Evolutionary conservation across 2,888 invertebrate genomes (phyloP), one percentile per base, ranked within the genome.

Genomic region (Acanthosepion esculentum): DNA sequence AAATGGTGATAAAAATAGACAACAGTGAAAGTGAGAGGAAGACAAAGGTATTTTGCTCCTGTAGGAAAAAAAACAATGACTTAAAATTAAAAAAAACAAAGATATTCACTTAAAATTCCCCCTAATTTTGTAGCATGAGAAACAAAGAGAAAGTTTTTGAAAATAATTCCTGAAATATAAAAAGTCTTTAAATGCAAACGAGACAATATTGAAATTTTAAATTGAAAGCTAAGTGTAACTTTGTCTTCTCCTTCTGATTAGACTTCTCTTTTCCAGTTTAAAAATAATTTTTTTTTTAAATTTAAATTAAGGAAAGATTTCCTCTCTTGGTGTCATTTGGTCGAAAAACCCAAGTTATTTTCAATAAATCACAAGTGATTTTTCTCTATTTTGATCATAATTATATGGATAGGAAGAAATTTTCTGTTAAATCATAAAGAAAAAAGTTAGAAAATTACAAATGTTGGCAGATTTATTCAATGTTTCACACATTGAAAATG

Each of bases 181-280:
- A 41, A 78, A 78, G 33, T 78, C n/a, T 29, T 78, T 78, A n/a
- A n/a, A 78, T 78, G 18, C n/a, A n/a, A 78, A 78, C 78, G n/a
- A 33, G 78, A 78, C 78, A 33, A n/a, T 23, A 78, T 78, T 78
- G n/a, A 78, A 78, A 78, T 33, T 78, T 78, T 78, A 78, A 78
- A 78, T 78, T 78, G 78, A n/a, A 78, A 78, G 78, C 78, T 78
- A 78, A 78, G n/a, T 78, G n/a, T n/a, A n/a, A 78, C 78, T 78
- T 78, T 78, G 78, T 78, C 78, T 78, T 78, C n/a, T 33, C 78
- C 33, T 12, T n/a, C n/a, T 78, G 78, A 78, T 78, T 78, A 78
- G n/a, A 78, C 78, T 18, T 78, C 15, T 78, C 78, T 78, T 78
- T 10, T 78, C 78, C 15, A 33, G 78, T 78, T 78, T 78, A n/a